A percentile compares a stretch with the other conserved stretches of the same genome.
These are phyloP conservation scores for Polymixis flavicincta DNA, from an alignment of 2,888 invertebrate genomes.

Conservation along the genomic window DNA sequence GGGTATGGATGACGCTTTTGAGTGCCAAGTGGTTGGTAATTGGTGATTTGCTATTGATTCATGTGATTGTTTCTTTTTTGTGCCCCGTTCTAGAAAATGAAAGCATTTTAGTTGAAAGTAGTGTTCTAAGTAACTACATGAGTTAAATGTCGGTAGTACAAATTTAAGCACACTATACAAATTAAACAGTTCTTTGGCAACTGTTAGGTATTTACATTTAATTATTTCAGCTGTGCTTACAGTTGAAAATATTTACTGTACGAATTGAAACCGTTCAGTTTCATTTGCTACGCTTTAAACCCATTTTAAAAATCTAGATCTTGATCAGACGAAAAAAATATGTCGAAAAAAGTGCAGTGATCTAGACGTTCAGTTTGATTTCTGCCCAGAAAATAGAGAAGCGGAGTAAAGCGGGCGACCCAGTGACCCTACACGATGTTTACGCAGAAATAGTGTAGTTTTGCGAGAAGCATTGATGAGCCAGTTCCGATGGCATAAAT, in stretches of 20 bases:
- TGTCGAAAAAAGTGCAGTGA: conserved; percentile 5
- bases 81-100: fast-evolving
- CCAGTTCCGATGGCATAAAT: conserved; percentile 52
- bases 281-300: conserved; percentile 18
- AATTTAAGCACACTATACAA: background rate
- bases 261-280: background rate
- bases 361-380: conserved; percentile 30
- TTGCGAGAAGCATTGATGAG: conserved; percentile 53
- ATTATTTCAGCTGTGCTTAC: background rate
- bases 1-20: conserved; percentile 62
- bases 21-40: background rate
- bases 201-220: background rate
- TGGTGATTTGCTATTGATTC: background rate
- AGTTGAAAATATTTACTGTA: conserved; percentile 3
- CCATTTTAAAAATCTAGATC: conserved; percentile 29
- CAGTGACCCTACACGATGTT: conserved; percentile 54
- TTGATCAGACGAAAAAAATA: background rate
- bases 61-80: background rate
- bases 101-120: background rate
- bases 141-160: background rate
- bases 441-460: conserved; percentile 55
- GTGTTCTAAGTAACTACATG: background rate
- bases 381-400: conserved; percentile 32
- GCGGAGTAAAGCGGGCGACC: conserved; percentile 39
- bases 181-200: background rate